Conservation (phyloP, 2,113 vertebrate genomes). For the Origma solitaria region DNA sequence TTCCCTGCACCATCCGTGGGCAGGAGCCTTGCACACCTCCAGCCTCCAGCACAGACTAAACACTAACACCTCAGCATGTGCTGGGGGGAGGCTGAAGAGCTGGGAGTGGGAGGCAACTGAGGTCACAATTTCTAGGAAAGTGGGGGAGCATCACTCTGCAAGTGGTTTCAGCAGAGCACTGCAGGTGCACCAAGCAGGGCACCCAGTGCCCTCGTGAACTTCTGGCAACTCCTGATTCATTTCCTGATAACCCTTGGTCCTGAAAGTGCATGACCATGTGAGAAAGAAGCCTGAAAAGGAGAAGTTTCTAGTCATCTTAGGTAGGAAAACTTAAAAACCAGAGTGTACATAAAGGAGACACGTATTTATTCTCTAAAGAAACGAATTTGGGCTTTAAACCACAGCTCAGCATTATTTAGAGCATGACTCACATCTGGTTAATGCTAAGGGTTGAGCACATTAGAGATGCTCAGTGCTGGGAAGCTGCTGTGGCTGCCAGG, state of each 20-base stretch:
- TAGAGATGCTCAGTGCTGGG: background rate
- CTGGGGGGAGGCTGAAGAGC: background rate
- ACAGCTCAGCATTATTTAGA: background rate
- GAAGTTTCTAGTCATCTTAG: background rate
- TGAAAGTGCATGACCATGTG: background rate
- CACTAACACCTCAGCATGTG: background rate
- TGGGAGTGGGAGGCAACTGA: background rate
- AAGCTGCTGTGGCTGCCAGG: background rate
- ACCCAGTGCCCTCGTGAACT: fast-evolving
- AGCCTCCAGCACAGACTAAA: background rate
- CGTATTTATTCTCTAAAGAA: background rate
- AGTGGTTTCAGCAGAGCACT: background rate
- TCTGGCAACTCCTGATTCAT: background rate
- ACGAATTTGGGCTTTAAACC: background rate
- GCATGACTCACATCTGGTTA: background rate
- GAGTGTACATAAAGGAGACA: background rate
- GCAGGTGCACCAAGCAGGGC: background rate
- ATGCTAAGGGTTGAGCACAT: background rate
- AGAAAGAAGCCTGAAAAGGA: background rate
- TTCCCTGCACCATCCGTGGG: background rate
- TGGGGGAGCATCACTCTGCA: fast-evolving
- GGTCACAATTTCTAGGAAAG: background rate
- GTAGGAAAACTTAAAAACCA: background rate
- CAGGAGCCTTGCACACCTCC: background rate
- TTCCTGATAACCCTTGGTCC: background rate